A percentile compares a stretch with the other conserved stretches of the same genome.
Conservation (phyloP, 2,113 vertebrate genomes). For the Triplophysa siluroides region DNA sequence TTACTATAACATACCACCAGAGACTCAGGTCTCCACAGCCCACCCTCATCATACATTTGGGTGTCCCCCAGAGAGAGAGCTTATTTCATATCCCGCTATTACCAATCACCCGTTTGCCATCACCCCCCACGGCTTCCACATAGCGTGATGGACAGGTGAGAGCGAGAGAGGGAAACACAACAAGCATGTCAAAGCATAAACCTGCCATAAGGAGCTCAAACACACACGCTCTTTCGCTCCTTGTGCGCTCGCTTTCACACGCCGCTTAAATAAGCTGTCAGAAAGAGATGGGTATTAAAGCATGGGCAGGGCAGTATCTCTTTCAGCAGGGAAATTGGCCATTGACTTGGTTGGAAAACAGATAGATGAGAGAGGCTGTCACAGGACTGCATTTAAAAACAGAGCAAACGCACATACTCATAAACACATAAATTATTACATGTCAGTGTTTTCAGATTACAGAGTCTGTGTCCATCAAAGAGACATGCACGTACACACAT, state of each 20-base stretch:
- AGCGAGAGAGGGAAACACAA: slow-evolving; percentile 71
- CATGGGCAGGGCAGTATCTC: slow-evolving; percentile 73
- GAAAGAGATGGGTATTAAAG: slow-evolving; percentile 76
- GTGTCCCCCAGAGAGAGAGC: slow-evolving; percentile 58
- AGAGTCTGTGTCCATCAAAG: slow-evolving; percentile 11
- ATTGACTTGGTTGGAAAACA: slow-evolving; percentile 61
- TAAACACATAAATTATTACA: neutral
- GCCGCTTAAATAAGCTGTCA: slow-evolving; percentile 76
- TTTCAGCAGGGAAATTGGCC: slow-evolving; percentile 66
- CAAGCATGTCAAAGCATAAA: slow-evolving; percentile 74
- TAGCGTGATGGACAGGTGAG: slow-evolving; percentile 74
- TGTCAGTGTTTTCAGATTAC: neutral
- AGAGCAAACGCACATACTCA: neutral
- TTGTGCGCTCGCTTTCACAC: slow-evolving; percentile 37
- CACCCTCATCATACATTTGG: slow-evolving; percentile 39
- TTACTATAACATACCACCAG: slow-evolving; percentile 72
- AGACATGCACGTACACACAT: neutral
- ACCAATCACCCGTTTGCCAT: slow-evolving; percentile 53
- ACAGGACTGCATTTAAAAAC: slow-evolving; percentile 39
- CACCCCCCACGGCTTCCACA: slow-evolving; percentile 59
- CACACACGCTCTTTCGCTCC: slow-evolving; percentile 43
- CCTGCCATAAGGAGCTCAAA: slow-evolving; percentile 68
- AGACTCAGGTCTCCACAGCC: slow-evolving; percentile 65
- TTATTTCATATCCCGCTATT: slow-evolving; percentile 70
- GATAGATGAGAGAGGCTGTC: neutral